phyloP scores from a whole-genome alignment of 2,797 vertebrate genomes.

The Remorina albescens region DNA sequence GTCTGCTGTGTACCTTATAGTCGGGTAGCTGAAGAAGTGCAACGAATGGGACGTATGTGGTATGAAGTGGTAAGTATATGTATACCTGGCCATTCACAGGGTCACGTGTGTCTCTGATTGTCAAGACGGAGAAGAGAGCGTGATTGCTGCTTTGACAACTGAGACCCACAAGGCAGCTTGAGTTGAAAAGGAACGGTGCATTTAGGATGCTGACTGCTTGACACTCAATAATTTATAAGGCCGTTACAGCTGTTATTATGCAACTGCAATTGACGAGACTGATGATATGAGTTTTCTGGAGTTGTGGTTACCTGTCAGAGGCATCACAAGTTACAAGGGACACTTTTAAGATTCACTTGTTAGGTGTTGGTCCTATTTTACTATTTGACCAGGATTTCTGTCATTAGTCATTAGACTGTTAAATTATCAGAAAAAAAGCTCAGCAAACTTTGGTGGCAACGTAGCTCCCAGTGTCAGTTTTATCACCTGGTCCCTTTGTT shows the following conservation, averaged over 20 bases:
- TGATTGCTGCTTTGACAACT: conserved; percentile 28
- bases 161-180: conserved; percentile 47
- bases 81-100: background rate
- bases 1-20: background rate
- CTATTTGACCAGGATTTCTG: too few relatives aligned
- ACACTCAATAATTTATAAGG: conserved; percentile 27
- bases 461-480: too few relatives aligned
- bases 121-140: conserved; percentile 11
- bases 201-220: conserved; percentile 51
- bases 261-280: too few relatives aligned
- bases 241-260: background rate
- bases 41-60: background rate
- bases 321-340: too few relatives aligned
- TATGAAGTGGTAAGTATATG: background rate
- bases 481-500: too few relatives aligned
- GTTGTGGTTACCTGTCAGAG: too few relatives aligned
- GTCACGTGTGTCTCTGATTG: background rate
- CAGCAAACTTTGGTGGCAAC: too few relatives aligned
- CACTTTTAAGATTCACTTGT: too few relatives aligned
- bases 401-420: too few relatives aligned
- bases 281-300: too few relatives aligned
- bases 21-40: background rate
- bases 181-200: conserved; percentile 42
- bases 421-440: too few relatives aligned
- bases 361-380: too few relatives aligned